Percentiles rank a stretch among this genome's conserved stretches.
Conservation (phyloP, 1,140 invertebrate genomes). For the Pygmarrhopalites habei region DNA sequence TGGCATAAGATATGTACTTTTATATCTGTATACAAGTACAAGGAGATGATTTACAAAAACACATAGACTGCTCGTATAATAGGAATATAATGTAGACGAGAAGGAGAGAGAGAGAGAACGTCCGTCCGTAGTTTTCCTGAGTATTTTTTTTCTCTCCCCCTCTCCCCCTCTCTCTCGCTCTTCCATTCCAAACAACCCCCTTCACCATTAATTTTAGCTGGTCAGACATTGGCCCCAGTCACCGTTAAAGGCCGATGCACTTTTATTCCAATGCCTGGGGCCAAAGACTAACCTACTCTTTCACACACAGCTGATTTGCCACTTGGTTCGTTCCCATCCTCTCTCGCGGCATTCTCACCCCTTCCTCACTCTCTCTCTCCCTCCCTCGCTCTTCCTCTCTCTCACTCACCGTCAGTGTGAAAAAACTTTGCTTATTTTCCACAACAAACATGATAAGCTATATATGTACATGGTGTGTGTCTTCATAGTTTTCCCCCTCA, state of each 20-base stretch:
- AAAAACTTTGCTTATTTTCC: background rate
- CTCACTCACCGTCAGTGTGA: background rate
- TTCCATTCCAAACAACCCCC: background rate
- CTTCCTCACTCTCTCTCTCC: slow-evolving; percentile 1
- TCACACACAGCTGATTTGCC: slow-evolving; percentile 33
- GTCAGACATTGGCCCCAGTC: slow-evolving; percentile 38
- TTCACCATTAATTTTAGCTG: slow-evolving; percentile 29
- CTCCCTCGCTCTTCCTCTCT: slow-evolving; percentile 2
- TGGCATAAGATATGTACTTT: no score
- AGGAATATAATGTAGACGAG: no score
- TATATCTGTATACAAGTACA: no score
- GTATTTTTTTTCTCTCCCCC: no score
- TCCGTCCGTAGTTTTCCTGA: no score
- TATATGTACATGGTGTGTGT: no score
- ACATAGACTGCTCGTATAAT: no score
- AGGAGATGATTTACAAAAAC: no score
- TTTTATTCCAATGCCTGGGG: slow-evolving; percentile 40
- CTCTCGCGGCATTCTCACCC: background rate
- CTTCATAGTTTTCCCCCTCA: no score
- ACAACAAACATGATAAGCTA: no score
- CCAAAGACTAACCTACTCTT: slow-evolving; percentile 39
- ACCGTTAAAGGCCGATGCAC: slow-evolving; percentile 40
- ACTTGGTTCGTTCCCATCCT: slow-evolving; percentile 11
- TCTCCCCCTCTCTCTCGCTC: no score
- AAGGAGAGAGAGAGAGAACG: no score